Evolutionary conservation across 2,888 invertebrate genomes (phyloP).

Genomic region (Litoditis marina): DNA sequence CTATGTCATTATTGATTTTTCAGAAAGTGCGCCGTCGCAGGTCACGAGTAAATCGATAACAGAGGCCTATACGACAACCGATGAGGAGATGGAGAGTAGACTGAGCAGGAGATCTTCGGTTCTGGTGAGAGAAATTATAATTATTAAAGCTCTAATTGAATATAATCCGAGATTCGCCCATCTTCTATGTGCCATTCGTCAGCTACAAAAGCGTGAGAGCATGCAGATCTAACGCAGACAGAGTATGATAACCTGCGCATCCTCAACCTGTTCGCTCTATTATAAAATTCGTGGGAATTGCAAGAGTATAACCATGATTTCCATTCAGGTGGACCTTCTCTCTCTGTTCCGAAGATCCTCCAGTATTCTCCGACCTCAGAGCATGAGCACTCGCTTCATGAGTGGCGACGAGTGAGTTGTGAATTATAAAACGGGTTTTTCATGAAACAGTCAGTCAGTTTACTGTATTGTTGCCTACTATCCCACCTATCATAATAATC

Average conservation of each 20-base stretch:
- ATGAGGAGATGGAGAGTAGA: conserved; percentile 43
- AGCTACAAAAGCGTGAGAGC: too few species aligned
- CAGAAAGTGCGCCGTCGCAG: conserved; percentile 32
- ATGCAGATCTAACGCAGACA: too few species aligned
- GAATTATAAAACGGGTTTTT: not conserved
- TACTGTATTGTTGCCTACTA: too few species aligned
- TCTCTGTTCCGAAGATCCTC: conserved; percentile 58
- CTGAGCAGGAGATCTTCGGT: conserved; percentile 44
- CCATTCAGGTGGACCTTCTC: conserved; percentile 53
- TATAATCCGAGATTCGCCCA: not conserved
- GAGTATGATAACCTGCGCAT: too few species aligned
- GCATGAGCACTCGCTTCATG: conserved; percentile 21
- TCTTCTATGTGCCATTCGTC: too few species aligned
- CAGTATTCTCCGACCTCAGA: conserved; percentile 45
- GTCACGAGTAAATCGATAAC: conserved; percentile 27
- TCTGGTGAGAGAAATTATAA: conserved; percentile 31
- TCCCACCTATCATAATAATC: too few species aligned
- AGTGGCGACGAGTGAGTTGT: conserved; percentile 36
- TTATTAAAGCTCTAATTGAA: not conserved
- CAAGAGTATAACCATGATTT: not conserved
- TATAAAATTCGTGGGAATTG: too few species aligned
- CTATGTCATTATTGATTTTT: too few species aligned
- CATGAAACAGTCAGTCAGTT: too few species aligned
- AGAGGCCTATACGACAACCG: conserved; percentile 27
- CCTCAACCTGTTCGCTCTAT: too few species aligned